Evolutionary conservation across 1,140 invertebrate genomes (phyloP), one percentile per base, ranked within the genome.

Genomic region (Cherax quadricarinatus): DNA sequence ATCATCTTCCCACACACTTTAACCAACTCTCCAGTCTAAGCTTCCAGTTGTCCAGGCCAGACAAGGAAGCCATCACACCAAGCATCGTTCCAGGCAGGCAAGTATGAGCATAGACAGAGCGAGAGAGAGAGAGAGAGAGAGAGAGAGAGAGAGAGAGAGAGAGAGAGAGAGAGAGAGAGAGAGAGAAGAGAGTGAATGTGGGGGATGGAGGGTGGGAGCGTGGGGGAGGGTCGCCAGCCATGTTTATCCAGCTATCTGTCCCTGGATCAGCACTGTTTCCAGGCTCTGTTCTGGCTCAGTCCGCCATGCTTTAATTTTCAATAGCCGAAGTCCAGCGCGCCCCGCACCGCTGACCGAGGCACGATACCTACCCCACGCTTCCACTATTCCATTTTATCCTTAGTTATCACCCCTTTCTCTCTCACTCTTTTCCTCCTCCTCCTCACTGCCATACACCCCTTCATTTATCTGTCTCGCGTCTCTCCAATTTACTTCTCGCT

Each of bases 191-290:
- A 41, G 30, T 41, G 30, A 41, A 41, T 41, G 30, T 41, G 0
- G 30, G 30, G 57, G 57, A 60, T 60, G 57, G 57, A 16, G 16
- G 57, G 57, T 16, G 16, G 57, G 57, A 10, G 57, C 9, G 57
- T 0, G 57, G 16, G 57, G 57, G 9, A 16, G 57, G 9, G 57
- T 60, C 9, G 41, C 62, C 57, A 62, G 84, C 62, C 60, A 86
- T 70, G 57, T 66, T 86, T 86, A 48, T 86, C 60, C 62, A 41
- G 62, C 84, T 12, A n/a, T 70, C 41, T 86, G 18, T 86, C 84
- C 48, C 80, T 82, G 48, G 80, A 86, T 70, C 84, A 86, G 24
- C 84, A 86, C 84, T 86, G 84, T 86, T 86, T 70, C 84, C 60
- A 70, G 84, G 84, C 62, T 49, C 84, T 86, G 84, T 86, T 86